Percentiles rank a stretch among this genome's conserved stretches.
Conservation (phyloP, 2,888 invertebrate species). For the Perithous albicinctus region DNA sequence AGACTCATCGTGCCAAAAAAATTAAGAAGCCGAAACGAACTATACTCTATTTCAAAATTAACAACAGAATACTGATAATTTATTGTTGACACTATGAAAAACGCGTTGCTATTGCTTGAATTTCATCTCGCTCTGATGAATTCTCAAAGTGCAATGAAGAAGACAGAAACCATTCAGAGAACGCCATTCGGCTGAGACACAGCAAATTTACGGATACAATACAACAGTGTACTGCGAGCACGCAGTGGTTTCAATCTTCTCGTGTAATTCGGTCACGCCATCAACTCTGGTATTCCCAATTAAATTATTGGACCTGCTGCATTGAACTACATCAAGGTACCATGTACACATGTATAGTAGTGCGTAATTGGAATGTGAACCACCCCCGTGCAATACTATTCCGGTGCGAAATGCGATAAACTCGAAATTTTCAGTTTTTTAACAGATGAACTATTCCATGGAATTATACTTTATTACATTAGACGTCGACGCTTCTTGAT, state of each 20-base stretch:
- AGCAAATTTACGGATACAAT: not conserved
- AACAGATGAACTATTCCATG: too few relatives aligned
- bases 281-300: conserved; percentile 54
- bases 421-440: too few relatives aligned
- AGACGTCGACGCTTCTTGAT: not conserved
- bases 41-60: too few relatives aligned
- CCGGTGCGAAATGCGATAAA: too few relatives aligned
- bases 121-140: too few relatives aligned
- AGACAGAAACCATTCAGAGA: not conserved
- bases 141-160: not conserved
- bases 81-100: too few relatives aligned
- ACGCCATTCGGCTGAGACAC: not conserved
- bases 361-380: conserved; percentile 53
- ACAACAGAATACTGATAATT: too few relatives aligned
- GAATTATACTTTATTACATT: not conserved
- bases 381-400: not conserved
- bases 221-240: conserved; percentile 4
- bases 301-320: conserved; percentile 47
- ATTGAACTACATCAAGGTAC: conserved; percentile 1
- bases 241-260: conserved; percentile 50
- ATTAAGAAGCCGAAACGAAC: too few relatives aligned
- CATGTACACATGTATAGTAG: conserved; percentile 5
- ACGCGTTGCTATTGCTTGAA: not conserved
- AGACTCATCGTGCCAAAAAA: too few relatives aligned
- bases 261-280: conserved; percentile 47